Percentiles rank a stretch among this genome's conserved stretches.
These are phyloP conservation scores for Hystrix brachyura DNA, from an alignment of 2,113 vertebrate genomes.

Conservation along the genomic window DNA sequence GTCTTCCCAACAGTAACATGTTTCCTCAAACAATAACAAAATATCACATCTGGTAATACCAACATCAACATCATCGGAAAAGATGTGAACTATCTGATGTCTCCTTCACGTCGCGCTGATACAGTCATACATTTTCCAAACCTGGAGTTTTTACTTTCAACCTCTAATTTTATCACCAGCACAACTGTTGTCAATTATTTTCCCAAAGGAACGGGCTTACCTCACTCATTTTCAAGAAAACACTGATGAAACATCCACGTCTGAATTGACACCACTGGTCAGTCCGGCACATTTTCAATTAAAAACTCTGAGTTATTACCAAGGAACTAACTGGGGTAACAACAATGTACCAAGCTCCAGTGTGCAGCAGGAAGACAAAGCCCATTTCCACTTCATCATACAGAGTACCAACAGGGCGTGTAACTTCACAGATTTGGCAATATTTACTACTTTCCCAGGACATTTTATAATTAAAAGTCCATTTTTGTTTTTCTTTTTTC, in stretches of 20 bases:
- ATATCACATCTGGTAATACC: not conserved
- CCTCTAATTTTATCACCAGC: not conserved
- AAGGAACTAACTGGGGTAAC: not conserved
- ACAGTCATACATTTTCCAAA: not conserved
- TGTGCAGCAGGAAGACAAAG: not conserved
- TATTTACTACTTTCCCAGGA: not conserved
- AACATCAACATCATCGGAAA: not conserved
- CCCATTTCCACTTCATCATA: not conserved
- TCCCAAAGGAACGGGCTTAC: not conserved
- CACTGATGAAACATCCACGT: not conserved
- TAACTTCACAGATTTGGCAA: not conserved
- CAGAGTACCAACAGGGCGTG: not conserved
- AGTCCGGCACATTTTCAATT: not conserved
- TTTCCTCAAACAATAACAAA: not conserved
- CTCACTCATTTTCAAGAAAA: slow-evolving; percentile 20
- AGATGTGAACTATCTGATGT: not conserved
- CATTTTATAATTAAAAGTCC: not conserved
- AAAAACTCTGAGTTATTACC: not conserved
- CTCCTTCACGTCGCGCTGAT: not conserved
- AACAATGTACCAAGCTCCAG: not conserved
- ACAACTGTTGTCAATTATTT: not conserved
- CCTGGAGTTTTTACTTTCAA: not conserved
- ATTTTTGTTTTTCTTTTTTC: not conserved
- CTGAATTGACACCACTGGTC: not conserved
- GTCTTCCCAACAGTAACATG: not conserved